Evolutionary conservation across 2,888 invertebrate genomes (phyloP).

Genomic region (Philaethria dido): DNA sequence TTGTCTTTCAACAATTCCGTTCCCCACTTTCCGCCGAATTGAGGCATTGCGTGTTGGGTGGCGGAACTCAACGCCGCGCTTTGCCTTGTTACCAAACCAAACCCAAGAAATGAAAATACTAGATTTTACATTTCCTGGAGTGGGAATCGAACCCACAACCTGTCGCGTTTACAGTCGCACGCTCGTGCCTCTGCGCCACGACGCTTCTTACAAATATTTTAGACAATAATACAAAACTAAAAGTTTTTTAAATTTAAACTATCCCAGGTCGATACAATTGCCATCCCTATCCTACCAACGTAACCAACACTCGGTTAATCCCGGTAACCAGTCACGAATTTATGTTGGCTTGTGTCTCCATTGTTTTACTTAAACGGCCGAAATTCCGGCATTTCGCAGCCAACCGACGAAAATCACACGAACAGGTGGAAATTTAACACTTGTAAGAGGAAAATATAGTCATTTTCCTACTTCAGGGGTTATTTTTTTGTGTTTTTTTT

Average conservation of each 20-base stretch:
- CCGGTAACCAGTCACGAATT: constrained; percentile 46
- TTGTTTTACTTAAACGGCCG: constrained; percentile 41
- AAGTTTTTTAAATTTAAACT: background rate
- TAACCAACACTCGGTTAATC: constrained; percentile 65
- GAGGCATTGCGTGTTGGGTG: too few relatives aligned
- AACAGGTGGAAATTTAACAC: constrained; percentile 22
- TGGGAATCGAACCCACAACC: too few relatives aligned
- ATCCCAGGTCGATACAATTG: background rate
- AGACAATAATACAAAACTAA: background rate
- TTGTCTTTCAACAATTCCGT: too few relatives aligned
- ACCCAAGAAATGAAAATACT: too few relatives aligned
- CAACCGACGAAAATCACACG: constrained; percentile 32
- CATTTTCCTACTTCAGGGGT: constrained; percentile 7
- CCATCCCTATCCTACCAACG: constrained; percentile 54
- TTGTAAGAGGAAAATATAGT: constrained; percentile 13
- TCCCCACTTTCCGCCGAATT: too few relatives aligned
- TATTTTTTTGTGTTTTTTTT: background rate
- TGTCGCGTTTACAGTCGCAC: too few relatives aligned
- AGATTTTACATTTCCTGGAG: too few relatives aligned
- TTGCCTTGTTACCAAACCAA: too few relatives aligned
- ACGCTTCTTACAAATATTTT: too few relatives aligned
- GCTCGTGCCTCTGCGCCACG: too few relatives aligned
- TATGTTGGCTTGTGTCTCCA: constrained; percentile 36
- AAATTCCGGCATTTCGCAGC: constrained; percentile 34
- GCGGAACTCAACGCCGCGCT: too few relatives aligned